Evolutionary conservation across 1,140 invertebrate species (phyloP).

Genomic region (Popillia japonica): DNA sequence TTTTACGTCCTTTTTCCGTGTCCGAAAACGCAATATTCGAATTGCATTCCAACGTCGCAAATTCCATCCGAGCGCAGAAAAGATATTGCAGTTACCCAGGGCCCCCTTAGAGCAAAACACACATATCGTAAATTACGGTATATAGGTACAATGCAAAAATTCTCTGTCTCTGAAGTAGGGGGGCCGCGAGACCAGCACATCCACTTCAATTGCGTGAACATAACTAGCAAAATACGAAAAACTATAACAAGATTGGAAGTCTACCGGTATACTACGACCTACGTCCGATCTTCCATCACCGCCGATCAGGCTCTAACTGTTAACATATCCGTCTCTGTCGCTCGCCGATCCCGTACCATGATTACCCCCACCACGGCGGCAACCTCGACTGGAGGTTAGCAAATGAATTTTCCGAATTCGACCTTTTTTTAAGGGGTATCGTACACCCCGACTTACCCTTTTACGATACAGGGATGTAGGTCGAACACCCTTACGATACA

Average conservation of each 20-base stretch:
- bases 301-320: not conserved
- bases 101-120: not conserved
- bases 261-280: constrained; percentile 12
- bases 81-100: constrained; percentile 1
- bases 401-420: constrained; percentile 8
- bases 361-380: constrained; percentile 9
- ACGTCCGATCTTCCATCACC: constrained; percentile 28
- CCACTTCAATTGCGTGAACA: constrained; percentile 30
- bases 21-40: not conserved
- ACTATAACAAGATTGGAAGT: constrained; percentile 25
- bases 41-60: not conserved
- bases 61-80: not conserved
- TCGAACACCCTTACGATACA: no score
- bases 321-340: constrained; percentile 22
- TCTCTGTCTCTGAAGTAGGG: not conserved
- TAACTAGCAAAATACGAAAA: constrained; percentile 26
- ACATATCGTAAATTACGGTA: not conserved
- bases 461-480: not conserved
- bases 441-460: not conserved
- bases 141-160: not conserved
- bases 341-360: not conserved
- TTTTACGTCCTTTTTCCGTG: not conserved
- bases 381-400: constrained; percentile 16
- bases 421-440: not conserved
- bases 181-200: constrained; percentile 11